These are phyloP conservation scores for Osmerus mordax DNA, from an alignment of 2,113 vertebrate species.

Conservation along the genomic window DNA sequence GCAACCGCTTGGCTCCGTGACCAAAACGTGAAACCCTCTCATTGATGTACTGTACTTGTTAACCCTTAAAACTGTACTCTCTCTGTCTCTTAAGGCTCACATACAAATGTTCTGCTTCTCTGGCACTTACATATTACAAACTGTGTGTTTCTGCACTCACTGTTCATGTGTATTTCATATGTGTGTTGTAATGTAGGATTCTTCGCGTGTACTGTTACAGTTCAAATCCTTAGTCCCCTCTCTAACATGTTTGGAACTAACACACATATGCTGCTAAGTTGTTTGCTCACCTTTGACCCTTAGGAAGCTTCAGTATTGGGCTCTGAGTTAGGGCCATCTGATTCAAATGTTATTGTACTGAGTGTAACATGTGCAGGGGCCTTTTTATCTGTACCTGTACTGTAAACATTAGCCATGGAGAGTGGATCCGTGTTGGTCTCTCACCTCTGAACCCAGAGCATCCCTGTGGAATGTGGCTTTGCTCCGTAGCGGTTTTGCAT, in stretches of 20 bases:
- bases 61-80: neutral
- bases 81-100: slow-evolving; percentile 5
- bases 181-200: slow-evolving; percentile 17
- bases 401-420: slow-evolving; percentile 20
- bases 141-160: slow-evolving; percentile 10
- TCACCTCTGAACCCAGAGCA: slow-evolving; percentile 30
- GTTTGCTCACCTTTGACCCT: slow-evolving; percentile 29
- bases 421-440: slow-evolving; percentile 19
- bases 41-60: neutral
- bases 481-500: slow-evolving; percentile 18
- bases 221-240: slow-evolving; percentile 3
- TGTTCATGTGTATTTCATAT: slow-evolving; percentile 22
- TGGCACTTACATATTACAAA: slow-evolving; percentile 2
- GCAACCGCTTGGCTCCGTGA: slow-evolving; percentile 2
- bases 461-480: slow-evolving; percentile 18
- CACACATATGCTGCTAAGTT: slow-evolving; percentile 28
- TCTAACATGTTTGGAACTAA: slow-evolving; percentile 27
- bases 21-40: slow-evolving; percentile 25
- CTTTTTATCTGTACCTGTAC: slow-evolving; percentile 36
- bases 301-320: slow-evolving; percentile 36
- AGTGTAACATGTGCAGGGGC: slow-evolving; percentile 25
- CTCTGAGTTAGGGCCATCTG: slow-evolving; percentile 32
- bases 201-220: slow-evolving; percentile 16
- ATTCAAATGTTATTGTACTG: slow-evolving; percentile 27
- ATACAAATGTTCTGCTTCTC: slow-evolving; percentile 18